phyloP scores from a whole-genome alignment of 2,888 invertebrate species.

The Orgyia antiqua region DNA sequence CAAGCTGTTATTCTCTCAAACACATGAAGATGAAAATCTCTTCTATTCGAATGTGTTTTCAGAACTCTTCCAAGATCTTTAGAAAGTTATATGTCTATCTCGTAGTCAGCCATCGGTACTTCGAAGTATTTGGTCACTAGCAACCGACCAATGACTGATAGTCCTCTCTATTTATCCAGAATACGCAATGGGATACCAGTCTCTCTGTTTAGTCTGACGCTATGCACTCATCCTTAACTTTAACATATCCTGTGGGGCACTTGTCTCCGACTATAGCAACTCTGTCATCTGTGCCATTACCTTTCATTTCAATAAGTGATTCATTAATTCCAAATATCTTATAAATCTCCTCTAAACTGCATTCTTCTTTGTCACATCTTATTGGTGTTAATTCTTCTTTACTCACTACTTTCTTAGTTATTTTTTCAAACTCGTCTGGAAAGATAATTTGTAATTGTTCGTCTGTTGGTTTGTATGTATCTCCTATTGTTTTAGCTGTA shows the following conservation, averaged over 20 bases:
- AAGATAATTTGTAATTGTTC: slow-evolving; percentile 1
- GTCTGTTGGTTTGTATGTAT: slow-evolving; percentile 1
- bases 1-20: no score
- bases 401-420: neutral
- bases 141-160: no score
- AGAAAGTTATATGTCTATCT: no score
- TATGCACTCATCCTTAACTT: neutral
- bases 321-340: neutral
- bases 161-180: no score
- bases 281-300: neutral
- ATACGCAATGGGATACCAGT: no score
- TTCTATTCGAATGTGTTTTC: no score
- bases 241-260: neutral
- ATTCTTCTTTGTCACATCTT: neutral
- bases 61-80: no score
- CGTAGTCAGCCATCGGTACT: no score
- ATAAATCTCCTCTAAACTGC: slow-evolving; percentile 1
- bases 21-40: no score
- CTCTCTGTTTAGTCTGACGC: neutral
- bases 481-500: neutral
- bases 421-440: slow-evolving; percentile 2
- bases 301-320: no score
- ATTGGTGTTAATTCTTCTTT: neutral
- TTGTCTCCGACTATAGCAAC: neutral
- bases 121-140: no score